Base-by-base conservation (phyloP, 2,888 invertebrate species). In the Hypena proboscidalis region DNA sequence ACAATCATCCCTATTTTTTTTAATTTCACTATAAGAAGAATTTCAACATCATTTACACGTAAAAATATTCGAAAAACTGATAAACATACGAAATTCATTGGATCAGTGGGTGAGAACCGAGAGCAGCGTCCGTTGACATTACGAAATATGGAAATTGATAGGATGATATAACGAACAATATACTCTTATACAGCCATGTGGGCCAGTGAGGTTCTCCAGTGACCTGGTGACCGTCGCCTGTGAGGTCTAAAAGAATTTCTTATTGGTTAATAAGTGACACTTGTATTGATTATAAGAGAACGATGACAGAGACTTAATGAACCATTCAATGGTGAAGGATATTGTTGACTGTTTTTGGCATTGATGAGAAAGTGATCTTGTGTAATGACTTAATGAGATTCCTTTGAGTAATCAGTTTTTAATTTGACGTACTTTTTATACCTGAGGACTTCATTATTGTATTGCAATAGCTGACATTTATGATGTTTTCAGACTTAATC, bases 91-190 rank as follows among this genome's bases (percentile, higher is more conserved):
- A 47, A 55, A 51, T 56, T 63, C 38, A 63, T 34, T 61, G 35
- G 58, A 41, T 59, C 59, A 65, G 44, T 62, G 31, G 57, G 51
- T 55, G 46, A 58, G 47, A n/a, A n/a, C n/a, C n/a, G n/a, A 49
- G 20, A 31, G 45, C 36, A 46, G 55, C 25, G 41, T 39, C 45
- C 41, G 35, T 33, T 58, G 60, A 56, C 54, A 58, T 67, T 69
- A 51, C 59, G 47, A 54, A 57, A 61, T 66, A 66, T 63, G 59
- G 32, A 64, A 70, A 68, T 72, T 50, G 40, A 51, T 38, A 32
- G 51, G 53, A 57, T 73, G 58, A 74, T 56, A 69, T 74, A 73
- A 74, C 64, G 46, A 57, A 73, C 58, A 65, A 55, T 65, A 42
- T 63, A 21, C 54, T 40, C n/a, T n/a, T n/a, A n/a, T n/a, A n/a